Conservation (phyloP, 2,113 vertebrate species). For the Chaetura pelagica region DNA sequence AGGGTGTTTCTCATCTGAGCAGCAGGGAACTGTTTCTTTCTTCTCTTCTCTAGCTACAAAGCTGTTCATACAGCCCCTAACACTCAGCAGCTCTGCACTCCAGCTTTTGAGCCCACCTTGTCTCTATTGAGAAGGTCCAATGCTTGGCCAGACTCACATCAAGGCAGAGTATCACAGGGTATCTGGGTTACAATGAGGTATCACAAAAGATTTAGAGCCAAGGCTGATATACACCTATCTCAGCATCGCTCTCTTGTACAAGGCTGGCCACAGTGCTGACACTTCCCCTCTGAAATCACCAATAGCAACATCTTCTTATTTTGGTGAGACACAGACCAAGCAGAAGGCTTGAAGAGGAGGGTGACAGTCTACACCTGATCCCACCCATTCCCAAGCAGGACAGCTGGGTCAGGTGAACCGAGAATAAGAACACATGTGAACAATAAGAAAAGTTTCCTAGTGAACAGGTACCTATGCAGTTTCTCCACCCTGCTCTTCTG, state of each 20-base stretch:
- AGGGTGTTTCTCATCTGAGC: neutral
- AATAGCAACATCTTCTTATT: fast-evolving
- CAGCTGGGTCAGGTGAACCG: neutral
- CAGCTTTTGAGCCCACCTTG: neutral
- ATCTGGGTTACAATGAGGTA: neutral
- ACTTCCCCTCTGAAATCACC: neutral
- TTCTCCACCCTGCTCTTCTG: neutral
- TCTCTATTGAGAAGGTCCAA: neutral
- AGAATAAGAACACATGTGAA: neutral
- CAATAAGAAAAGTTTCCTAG: neutral
- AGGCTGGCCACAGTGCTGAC: neutral
- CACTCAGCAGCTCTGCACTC: neutral
- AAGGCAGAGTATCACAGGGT: neutral
- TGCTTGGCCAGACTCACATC: fast-evolving
- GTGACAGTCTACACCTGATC: neutral
- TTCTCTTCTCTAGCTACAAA: neutral
- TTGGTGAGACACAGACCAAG: neutral
- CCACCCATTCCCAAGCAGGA: neutral
- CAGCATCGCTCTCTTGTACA: fast-evolving
- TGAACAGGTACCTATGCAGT: fast-evolving
- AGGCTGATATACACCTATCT: fast-evolving
- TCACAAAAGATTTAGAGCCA: neutral
- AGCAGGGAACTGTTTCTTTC: neutral
- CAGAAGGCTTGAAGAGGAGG: neutral
- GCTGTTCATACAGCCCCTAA: neutral